Evolutionary conservation across 2,797 vertebrate species (phyloP), one percentile per base, ranked within the genome.

Genomic region (Dendrocincla fuliginosa): DNA sequence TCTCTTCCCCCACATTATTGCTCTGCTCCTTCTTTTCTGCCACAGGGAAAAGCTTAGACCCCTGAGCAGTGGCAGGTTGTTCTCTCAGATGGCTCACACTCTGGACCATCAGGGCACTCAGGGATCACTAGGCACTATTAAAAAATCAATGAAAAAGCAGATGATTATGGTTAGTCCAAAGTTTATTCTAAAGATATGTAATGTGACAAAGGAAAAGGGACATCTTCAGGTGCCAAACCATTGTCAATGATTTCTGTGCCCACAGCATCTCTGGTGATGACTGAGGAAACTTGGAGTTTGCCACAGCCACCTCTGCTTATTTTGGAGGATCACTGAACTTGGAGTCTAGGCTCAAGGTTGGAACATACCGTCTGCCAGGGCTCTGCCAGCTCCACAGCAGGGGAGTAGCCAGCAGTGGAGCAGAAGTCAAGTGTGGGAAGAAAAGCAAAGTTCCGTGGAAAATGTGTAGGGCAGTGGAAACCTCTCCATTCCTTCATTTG

Each of bases 401-500:
- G 12, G 23, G 23, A 76, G 10, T 16, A 50, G 32, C 70, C 41
- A 78, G 41, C 23, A 77, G 42, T 8, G 25, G 44, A 84, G 69
- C 16, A 89, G 61, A 67, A 28, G 17, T 69, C 28, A 49, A 52
- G 35, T 55, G 46, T 2, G 1, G 47, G 56, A 76, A 84, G 52
- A 95, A 84, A 22, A 77, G 49, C 46, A 68, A 94, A 87, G 57
- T 78, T 83, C 60, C 70, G 39, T 61, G 64, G 75, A 87, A 96
- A 88, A 78, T 32, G 23, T 50, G 49, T 60, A 89, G 76, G 71
- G 68, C 49, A 70, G 37, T 60, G 37, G 79, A 92, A 96, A 93
- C 22, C 18, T 89, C 60, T 84, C 73, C 74, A 64, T 88, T 92
- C 32, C 50, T 89, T 81, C 68, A 83, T 79, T 95, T 89, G 84